Base-by-base conservation (phyloP, 2,797 vertebrate species). In the Gambelia wislizenii region DNA sequence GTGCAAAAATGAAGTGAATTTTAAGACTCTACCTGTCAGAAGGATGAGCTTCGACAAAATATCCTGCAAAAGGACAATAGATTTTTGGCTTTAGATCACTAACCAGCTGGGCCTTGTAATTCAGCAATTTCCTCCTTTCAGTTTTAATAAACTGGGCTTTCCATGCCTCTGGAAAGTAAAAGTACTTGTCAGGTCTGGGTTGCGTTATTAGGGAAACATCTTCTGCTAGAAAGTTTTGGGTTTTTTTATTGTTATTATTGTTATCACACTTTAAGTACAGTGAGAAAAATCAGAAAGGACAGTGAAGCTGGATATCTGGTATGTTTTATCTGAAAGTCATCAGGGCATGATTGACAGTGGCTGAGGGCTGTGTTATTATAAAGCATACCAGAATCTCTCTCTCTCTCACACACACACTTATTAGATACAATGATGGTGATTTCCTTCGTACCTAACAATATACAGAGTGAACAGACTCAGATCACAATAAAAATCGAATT, bases 31-130 rank as follows among this genome's bases (percentile, higher is more conserved):
- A 97, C 98, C 96, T 97, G 97, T 98, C 98, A 77, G 97, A 97
- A 25, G 97, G 97, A 92, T 98, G 97, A 27, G 97, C 97, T 90
- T 98, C 98, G 75, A 97, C 96, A 86, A 98, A 98, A 87, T 98
- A 98, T 13, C 98, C 97, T 16, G 97, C 98, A 70, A 98, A 98
- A 85, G 98, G 97, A 81, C 97, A 97, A 91, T 96, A 98, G 91
- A 98, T 95, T 81, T 80, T 96, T 1, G 97, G 97, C 81, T 97
- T 95, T 20, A 98, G 91, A 8, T 96, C 95, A 54, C 96, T 97
- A 90, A 97, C 97, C 93, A 97, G 91, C 87, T 91, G 94, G 33
- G 97, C 96, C 93, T 98, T 98, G 92, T 98, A 98, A 91, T 97
- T 96, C 44, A 98, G 89, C 59, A 98, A 93, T 91, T 98, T 98